A percentile compares a stretch with the other conserved stretches of the same genome.
Evolutionary conservation across 2,888 invertebrate genomes (phyloP).

Genomic region (Drosophila subsilvestris): DNA sequence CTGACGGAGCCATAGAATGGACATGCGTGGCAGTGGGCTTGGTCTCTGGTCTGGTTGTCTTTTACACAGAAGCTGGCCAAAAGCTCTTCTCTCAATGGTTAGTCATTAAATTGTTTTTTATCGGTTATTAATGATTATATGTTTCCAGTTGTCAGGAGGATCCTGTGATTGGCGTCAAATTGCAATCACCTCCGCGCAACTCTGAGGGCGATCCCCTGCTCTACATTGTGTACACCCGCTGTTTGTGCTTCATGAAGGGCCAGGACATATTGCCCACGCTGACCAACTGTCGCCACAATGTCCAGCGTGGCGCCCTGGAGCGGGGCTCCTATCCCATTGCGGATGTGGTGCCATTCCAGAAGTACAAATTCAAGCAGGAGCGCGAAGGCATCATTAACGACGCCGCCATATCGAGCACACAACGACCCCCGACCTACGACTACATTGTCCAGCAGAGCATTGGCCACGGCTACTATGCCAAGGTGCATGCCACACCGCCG

Average conservation of each 20-base stretch:
- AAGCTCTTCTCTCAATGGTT: slow-evolving; percentile 91
- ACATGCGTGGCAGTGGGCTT: slow-evolving; percentile 95
- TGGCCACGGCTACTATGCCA: slow-evolving; percentile 82
- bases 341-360: slow-evolving; percentile 89
- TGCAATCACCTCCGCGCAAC: slow-evolving; percentile 86
- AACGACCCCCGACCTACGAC: slow-evolving; percentile 89
- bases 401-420: slow-evolving; percentile 89
- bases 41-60: slow-evolving; percentile 92
- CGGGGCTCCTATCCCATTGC: slow-evolving; percentile 58
- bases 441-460: slow-evolving; percentile 88
- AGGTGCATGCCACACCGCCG: slow-evolving; percentile 90
- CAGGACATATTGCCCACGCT: slow-evolving; percentile 90
- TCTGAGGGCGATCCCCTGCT: slow-evolving; percentile 76
- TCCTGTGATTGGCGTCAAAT: slow-evolving; percentile 91
- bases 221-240: slow-evolving; percentile 86
- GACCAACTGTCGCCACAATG: slow-evolving; percentile 90
- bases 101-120: background rate
- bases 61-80: slow-evolving; percentile 95
- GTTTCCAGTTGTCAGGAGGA: slow-evolving; percentile 88
- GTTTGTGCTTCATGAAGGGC: slow-evolving; percentile 90
- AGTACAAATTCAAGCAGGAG: slow-evolving; percentile 93
- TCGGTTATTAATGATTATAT: background rate
- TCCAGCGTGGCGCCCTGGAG: slow-evolving; percentile 51
- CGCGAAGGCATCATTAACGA: slow-evolving; percentile 89
- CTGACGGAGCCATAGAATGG: slow-evolving; percentile 90